These are phyloP conservation scores for Microdon myrmicae DNA, from an alignment of 2,888 invertebrate species.

Conservation along the genomic window DNA sequence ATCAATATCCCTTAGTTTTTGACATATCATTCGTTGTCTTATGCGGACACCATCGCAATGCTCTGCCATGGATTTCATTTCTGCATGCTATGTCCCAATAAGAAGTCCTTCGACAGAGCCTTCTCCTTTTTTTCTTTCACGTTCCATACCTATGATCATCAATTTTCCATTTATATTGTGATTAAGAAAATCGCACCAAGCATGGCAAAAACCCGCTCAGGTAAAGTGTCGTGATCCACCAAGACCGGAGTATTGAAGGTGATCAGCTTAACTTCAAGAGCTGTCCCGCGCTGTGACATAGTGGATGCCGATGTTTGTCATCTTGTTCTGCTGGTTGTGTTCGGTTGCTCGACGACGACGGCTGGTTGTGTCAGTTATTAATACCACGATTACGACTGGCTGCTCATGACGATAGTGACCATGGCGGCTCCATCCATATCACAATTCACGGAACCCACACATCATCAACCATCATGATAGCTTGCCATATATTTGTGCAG, in stretches of 20 bases:
- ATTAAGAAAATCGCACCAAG: neutral
- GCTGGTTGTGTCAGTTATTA: conserved; percentile 16
- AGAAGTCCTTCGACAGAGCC: too few species aligned
- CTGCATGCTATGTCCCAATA: too few species aligned
- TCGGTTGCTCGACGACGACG: neutral
- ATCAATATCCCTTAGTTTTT: too few species aligned
- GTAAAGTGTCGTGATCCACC: conserved; percentile 17
- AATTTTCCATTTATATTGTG: conserved; percentile 11
- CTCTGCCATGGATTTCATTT: too few species aligned
- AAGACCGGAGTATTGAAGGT: conserved; percentile 22
- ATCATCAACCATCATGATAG: conserved; percentile 5
- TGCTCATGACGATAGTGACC: neutral
- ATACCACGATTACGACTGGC: conserved; percentile 10
- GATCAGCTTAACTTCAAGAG: conserved; percentile 15
- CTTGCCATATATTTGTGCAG: conserved; percentile 23
- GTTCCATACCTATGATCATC: conserved; percentile 11
- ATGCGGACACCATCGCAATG: too few species aligned
- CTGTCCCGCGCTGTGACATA: conserved; percentile 17
- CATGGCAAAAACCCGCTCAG: conserved; percentile 9
- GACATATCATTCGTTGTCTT: too few species aligned
- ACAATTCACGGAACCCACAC: conserved; percentile 16
- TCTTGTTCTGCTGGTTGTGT: conserved; percentile 22
- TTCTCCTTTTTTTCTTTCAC: neutral
- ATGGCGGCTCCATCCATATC: conserved; percentile 10
- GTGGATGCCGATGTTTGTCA: conserved; percentile 17